Percentiles rank a stretch among this genome's conserved stretches.
Evolutionary conservation across 2,797 vertebrate genomes (phyloP).

Genomic region (Huso huso): DNA sequence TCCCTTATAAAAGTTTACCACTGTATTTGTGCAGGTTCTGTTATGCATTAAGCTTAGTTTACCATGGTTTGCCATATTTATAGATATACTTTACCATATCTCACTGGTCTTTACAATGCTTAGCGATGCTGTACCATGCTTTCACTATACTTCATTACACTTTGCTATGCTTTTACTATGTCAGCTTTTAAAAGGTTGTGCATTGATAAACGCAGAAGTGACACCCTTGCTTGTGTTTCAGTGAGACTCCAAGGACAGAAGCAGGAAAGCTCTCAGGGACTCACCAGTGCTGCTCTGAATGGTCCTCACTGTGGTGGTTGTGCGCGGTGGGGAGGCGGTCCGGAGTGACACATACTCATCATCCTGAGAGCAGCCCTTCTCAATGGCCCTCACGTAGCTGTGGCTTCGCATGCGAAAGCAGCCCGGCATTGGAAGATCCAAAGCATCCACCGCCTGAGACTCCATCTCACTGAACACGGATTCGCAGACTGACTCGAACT

Average conservation of each 20-base stretch:
- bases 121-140: no score
- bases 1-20: no score
- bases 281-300: constrained; percentile 93
- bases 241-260: constrained; percentile 3
- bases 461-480: constrained; percentile 92
- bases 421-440: constrained; percentile 81
- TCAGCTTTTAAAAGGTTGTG: no score
- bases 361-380: constrained; percentile 92
- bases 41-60: no score
- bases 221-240: no score
- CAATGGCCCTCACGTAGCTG: constrained; percentile 93
- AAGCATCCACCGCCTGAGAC: constrained; percentile 87
- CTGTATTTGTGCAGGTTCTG: no score
- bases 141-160: no score
- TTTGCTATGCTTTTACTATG: no score
- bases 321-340: constrained; percentile 60
- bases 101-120: no score
- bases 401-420: constrained; percentile 94
- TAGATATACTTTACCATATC: no score
- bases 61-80: no score
- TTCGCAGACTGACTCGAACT: constrained; percentile 85
- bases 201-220: no score
- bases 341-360: constrained; percentile 69
- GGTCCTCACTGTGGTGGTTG: constrained; percentile 65
- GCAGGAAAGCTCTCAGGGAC: background rate